These are phyloP conservation scores for Callipepla squamata DNA, from an alignment of 2,113 vertebrate genomes.

Conservation along the genomic window DNA sequence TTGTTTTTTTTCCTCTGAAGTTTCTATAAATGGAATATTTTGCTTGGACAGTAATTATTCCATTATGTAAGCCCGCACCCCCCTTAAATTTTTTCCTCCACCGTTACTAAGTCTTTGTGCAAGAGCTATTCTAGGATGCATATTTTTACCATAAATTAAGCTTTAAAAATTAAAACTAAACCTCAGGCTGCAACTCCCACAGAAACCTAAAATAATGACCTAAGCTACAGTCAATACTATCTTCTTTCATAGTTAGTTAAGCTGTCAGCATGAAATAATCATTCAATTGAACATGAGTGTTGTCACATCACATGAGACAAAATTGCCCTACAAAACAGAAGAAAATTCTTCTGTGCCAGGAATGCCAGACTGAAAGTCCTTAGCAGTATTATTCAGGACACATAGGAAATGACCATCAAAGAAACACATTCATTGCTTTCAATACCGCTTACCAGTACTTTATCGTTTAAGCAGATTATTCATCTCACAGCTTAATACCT, in stretches of 20 bases:
- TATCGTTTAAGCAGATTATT: slow-evolving; percentile 63
- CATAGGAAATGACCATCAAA: slow-evolving; percentile 32
- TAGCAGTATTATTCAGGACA: slow-evolving; percentile 11
- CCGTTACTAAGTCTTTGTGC: not conserved
- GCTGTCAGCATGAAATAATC: not conserved
- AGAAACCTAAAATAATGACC: slow-evolving; percentile 1
- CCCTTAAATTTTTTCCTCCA: not conserved
- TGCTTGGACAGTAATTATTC: not conserved
- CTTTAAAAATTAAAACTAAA: not conserved
- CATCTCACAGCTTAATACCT: slow-evolving; percentile 34
- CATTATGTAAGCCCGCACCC: not conserved
- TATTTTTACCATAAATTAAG: not conserved
- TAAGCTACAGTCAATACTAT: not conserved
- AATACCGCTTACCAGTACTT: not conserved
- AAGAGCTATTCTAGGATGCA: not conserved
- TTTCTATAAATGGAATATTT: not conserved
- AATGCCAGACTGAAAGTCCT: not conserved
- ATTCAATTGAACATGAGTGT: not conserved
- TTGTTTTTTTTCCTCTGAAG: not conserved
- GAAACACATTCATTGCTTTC: slow-evolving; percentile 20
- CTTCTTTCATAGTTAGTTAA: not conserved
- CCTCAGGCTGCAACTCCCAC: not conserved
- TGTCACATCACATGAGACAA: not conserved
- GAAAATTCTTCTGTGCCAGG: not conserved
- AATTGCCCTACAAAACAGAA: not conserved